These are phyloP conservation scores for Chaunax sp. DNA, from an alignment of 2,797 vertebrate species.

Conservation along the genomic window DNA sequence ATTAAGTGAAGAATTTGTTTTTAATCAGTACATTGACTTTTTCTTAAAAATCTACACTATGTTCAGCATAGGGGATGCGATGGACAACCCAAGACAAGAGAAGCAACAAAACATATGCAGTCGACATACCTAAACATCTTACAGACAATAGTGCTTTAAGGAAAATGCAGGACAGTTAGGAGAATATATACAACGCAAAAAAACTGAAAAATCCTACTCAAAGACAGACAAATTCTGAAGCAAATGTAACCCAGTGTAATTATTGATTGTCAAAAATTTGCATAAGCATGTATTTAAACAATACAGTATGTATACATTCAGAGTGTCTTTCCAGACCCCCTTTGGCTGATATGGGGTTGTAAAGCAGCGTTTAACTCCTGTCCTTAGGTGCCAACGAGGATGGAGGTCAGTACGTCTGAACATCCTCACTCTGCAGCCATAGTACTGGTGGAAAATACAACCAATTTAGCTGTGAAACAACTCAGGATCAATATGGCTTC, in stretches of 20 bases:
- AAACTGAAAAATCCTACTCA: conserved; percentile 31
- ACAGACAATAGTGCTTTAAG: conserved; percentile 59
- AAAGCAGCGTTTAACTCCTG: conserved; percentile 62
- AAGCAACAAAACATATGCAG: conserved; percentile 69
- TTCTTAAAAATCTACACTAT: conserved; percentile 80
- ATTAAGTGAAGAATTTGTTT: conserved; percentile 64
- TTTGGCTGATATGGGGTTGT: conserved; percentile 58
- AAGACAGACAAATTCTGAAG: conserved; percentile 46
- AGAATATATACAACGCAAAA: conserved; percentile 45
- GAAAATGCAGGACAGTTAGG: conserved; percentile 23
- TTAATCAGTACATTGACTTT: conserved; percentile 80
- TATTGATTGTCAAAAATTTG: conserved; percentile 67
- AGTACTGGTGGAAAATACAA: conserved; percentile 63
- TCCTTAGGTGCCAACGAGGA: conserved; percentile 55
- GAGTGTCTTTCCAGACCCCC: conserved; percentile 70
- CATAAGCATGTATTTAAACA: conserved; percentile 45
- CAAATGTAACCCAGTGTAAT: conserved; percentile 73
- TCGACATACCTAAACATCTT: conserved; percentile 75
- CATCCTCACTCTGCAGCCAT: conserved; percentile 63
- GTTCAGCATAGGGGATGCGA: conserved; percentile 71
- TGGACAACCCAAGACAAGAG: conserved; percentile 65
- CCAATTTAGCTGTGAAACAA: conserved; percentile 75
- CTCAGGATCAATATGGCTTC: conserved; percentile 77
- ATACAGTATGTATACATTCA: conserved; percentile 72
- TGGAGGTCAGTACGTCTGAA: conserved; percentile 69